phyloP scores from a whole-genome alignment of 2,888 invertebrate genomes.

The Cheilosia pagana region DNA sequence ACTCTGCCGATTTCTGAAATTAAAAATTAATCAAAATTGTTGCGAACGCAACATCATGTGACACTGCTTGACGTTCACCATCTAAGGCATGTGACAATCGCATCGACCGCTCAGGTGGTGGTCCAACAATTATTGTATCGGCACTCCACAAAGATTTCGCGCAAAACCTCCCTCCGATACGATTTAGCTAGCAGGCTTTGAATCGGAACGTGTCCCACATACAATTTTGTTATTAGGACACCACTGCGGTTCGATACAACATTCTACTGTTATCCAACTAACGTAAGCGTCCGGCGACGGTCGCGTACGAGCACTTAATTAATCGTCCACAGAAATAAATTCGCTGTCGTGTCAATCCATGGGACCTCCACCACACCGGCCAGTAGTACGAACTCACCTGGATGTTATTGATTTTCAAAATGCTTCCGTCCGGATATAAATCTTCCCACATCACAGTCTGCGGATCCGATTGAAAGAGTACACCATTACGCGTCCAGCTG shows the following conservation, averaged over 20 bases:
- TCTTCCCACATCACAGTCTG: constrained; percentile 93
- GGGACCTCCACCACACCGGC: not conserved
- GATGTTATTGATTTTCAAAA: constrained; percentile 90
- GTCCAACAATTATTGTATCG: constrained; percentile 29
- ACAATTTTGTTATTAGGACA: constrained; percentile 20
- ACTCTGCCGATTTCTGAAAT: constrained; percentile 89
- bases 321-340: constrained; percentile 59
- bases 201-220: constrained; percentile 30
- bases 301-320: constrained; percentile 51
- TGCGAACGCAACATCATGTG: constrained; percentile 13
- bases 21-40: constrained; percentile 36
- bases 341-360: constrained; percentile 45
- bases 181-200: constrained; percentile 18
- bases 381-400: constrained; percentile 85
- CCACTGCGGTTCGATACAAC: constrained; percentile 12
- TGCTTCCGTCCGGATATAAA: constrained; percentile 92
- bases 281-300: not conserved
- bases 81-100: constrained; percentile 38
- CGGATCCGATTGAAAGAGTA: constrained; percentile 89
- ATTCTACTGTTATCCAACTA: constrained; percentile 16
- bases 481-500: constrained; percentile 92
- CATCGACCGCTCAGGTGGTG: constrained; percentile 44
- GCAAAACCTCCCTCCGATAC: not conserved
- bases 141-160: constrained; percentile 9
- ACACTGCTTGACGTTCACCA: constrained; percentile 7